Conservation (phyloP, 2,797 vertebrate genomes). For the Aldrovandia affinis region DNA sequence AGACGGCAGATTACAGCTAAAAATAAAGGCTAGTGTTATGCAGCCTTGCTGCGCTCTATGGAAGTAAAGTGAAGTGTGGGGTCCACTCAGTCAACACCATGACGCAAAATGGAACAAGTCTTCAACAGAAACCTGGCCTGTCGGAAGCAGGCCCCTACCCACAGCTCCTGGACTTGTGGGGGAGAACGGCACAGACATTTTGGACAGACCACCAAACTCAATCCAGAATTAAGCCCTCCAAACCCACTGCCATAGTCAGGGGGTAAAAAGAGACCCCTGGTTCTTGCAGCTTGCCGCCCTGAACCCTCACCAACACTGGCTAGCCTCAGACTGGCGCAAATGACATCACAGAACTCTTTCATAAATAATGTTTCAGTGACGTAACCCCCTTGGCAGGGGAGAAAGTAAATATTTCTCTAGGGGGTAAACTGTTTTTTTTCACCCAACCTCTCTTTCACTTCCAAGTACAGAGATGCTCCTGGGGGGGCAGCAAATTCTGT, state of each 20-base stretch:
- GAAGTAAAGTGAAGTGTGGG: constrained; percentile 84
- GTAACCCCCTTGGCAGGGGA: constrained; percentile 61
- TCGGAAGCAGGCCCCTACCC: constrained; percentile 81
- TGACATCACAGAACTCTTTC: constrained; percentile 79
- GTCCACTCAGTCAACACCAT: constrained; percentile 83
- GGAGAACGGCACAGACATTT: constrained; percentile 50
- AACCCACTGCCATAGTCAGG: constrained; percentile 26
- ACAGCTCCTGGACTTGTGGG: constrained; percentile 70
- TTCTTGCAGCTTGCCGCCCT: constrained; percentile 54
- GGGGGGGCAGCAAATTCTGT: constrained; percentile 50
- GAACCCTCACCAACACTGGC: constrained; percentile 53
- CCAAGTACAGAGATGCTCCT: constrained; percentile 53
- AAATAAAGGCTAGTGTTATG: constrained; percentile 76
- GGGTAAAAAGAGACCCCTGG: constrained; percentile 32
- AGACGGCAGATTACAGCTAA: constrained; percentile 81
- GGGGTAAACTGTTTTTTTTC: constrained; percentile 64
- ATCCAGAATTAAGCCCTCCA: constrained; percentile 32
- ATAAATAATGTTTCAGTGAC: constrained; percentile 70
- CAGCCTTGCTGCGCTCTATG: constrained; percentile 63
- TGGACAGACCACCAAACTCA: constrained; percentile 39
- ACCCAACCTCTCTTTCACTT: constrained; percentile 67
- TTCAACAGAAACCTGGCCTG: constrained; percentile 80
- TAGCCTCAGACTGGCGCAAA: constrained; percentile 68
- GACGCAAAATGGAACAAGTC: constrained; percentile 86
- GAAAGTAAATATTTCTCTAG: constrained; percentile 69